These are phyloP conservation scores for Pomatostomus ruficeps DNA, from an alignment of 2,113 vertebrate species.

Conservation along the genomic window DNA sequence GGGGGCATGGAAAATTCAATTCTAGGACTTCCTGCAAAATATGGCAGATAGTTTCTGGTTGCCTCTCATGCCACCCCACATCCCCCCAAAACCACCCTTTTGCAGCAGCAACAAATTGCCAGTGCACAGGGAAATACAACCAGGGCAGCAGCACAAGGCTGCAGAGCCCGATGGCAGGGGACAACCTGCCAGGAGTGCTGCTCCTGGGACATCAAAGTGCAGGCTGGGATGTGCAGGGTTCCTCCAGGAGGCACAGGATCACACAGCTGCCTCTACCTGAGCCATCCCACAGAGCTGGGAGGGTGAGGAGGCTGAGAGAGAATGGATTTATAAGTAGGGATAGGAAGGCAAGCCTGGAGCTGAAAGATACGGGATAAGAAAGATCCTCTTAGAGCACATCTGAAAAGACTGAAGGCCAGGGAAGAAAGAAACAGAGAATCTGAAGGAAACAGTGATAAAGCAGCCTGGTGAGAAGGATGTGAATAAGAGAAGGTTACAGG, in stretches of 20 bases:
- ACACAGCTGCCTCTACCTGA: neutral
- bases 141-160: rapidly evolving
- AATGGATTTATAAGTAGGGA: neutral
- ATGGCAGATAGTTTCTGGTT: neutral
- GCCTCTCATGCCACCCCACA: rapidly evolving
- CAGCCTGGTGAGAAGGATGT: slow-evolving; percentile 15
- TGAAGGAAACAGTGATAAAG: slow-evolving; percentile 35
- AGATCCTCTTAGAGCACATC: neutral
- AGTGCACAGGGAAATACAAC: neutral
- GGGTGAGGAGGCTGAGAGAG: neutral
- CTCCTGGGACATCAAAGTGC: neutral
- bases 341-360: neutral
- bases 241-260: neutral
- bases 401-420: neutral
- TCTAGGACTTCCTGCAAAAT: neutral
- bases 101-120: neutral
- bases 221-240: neutral
- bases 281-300: neutral
- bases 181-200: neutral
- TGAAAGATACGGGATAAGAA: neutral
- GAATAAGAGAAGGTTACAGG: neutral
- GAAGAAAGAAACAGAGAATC: slow-evolving; percentile 10
- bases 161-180: neutral
- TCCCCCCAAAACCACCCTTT: neutral
- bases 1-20: neutral